Percentiles rank a stretch among this genome's conserved stretches.
These are phyloP conservation scores for Xenopus petersii DNA, from an alignment of 2,797 vertebrate genomes.

Conservation along the genomic window DNA sequence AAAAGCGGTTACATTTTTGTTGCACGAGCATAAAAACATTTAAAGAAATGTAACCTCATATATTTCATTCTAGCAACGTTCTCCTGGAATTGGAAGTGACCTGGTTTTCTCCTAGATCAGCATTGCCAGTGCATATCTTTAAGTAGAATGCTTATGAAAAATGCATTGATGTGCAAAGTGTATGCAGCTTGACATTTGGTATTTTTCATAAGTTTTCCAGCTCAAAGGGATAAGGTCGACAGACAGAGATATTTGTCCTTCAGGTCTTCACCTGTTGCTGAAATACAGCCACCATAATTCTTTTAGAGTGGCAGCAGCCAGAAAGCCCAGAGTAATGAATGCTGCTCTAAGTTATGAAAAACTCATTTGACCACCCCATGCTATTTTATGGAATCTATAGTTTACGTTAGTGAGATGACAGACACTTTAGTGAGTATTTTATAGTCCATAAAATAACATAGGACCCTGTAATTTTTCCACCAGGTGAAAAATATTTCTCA, in stretches of 20 bases:
- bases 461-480: too few relatives aligned
- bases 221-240: neutral
- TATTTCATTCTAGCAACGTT: neutral
- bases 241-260: neutral
- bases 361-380: neutral
- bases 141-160: neutral
- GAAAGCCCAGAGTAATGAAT: neutral
- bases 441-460: neutral
- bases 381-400: neutral
- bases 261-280: neutral
- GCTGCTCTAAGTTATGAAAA: neutral
- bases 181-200: neutral
- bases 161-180: neutral
- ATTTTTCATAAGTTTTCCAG: neutral
- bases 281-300: neutral
- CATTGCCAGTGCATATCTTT: neutral
- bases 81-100: neutral
- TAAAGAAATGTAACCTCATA: neutral
- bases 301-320: neutral
- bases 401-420: neutral
- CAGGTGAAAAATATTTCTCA: too few relatives aligned
- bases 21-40: neutral
- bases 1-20: slow-evolving; percentile 2
- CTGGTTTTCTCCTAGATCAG: neutral
- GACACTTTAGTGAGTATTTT: neutral